phyloP scores from a whole-genome alignment of 2,113 vertebrate genomes.

The Passer domesticus region DNA sequence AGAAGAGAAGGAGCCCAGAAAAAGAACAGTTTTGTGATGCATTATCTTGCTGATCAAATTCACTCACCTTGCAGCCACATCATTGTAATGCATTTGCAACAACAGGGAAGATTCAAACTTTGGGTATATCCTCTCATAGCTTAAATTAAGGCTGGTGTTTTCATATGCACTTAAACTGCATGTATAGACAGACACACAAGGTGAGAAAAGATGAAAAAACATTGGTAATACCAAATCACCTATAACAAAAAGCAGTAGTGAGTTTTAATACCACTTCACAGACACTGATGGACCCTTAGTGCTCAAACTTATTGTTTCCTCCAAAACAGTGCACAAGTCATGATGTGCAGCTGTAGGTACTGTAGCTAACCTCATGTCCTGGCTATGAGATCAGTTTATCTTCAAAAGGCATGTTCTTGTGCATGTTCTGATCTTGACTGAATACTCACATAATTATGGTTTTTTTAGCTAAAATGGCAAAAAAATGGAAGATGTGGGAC shows the following conservation, averaged over 20 bases:
- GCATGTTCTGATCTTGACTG: background rate
- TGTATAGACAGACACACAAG: background rate
- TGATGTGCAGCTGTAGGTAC: background rate
- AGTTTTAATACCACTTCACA: background rate
- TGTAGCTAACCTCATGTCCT: background rate
- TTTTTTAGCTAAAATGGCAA: background rate
- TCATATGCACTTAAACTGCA: background rate
- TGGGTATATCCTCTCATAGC: background rate
- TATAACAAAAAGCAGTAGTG: background rate
- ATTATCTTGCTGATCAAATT: background rate
- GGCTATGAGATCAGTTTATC: background rate
- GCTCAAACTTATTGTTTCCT: background rate
- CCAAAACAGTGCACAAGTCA: background rate
- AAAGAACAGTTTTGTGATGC: background rate
- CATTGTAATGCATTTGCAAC: background rate
- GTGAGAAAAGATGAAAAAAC: background rate
- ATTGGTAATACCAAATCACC: background rate
- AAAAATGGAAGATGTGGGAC: background rate
- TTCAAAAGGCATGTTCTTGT: background rate
- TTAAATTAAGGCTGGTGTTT: background rate
- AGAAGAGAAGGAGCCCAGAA: background rate
- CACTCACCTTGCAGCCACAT: background rate
- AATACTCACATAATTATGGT: background rate
- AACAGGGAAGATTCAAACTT: background rate
- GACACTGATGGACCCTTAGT: background rate